phyloP scores from a whole-genome alignment of 2,113 vertebrate species.

The Laterallus jamaicensis region DNA sequence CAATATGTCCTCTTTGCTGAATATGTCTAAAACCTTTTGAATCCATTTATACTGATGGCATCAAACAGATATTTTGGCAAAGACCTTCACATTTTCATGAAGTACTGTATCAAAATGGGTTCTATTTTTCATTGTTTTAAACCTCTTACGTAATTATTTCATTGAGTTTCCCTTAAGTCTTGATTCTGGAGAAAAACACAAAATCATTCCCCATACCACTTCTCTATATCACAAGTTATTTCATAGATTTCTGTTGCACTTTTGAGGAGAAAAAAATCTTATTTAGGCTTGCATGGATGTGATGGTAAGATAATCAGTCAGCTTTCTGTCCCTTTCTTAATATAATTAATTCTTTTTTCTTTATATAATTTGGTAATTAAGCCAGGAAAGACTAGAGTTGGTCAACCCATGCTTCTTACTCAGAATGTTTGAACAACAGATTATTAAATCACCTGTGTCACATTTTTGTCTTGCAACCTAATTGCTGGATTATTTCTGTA shows the following conservation, averaged over 20 bases:
- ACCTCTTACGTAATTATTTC: background rate
- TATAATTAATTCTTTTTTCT: background rate
- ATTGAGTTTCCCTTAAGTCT: background rate
- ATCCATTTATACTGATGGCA: background rate
- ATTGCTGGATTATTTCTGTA: background rate
- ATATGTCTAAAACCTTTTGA: background rate
- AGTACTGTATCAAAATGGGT: background rate
- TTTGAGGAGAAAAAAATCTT: background rate
- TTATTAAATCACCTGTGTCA: background rate
- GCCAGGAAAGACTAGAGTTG: background rate
- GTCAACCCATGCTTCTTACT: background rate
- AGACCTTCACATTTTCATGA: background rate
- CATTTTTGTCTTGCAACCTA: background rate
- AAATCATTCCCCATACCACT: background rate
- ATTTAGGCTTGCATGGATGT: background rate
- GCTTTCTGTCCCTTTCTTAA: background rate
- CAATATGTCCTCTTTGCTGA: background rate
- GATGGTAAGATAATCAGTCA: background rate
- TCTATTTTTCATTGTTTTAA: background rate
- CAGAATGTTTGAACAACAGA: background rate
- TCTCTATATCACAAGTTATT: background rate
- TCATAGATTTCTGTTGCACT: background rate
- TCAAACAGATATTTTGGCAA: background rate
- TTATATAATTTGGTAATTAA: background rate
- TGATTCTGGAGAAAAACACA: background rate